These are phyloP conservation scores for Eurystomus glaucurus DNA, from an alignment of 2,797 vertebrate genomes.

Conservation along the genomic window DNA sequence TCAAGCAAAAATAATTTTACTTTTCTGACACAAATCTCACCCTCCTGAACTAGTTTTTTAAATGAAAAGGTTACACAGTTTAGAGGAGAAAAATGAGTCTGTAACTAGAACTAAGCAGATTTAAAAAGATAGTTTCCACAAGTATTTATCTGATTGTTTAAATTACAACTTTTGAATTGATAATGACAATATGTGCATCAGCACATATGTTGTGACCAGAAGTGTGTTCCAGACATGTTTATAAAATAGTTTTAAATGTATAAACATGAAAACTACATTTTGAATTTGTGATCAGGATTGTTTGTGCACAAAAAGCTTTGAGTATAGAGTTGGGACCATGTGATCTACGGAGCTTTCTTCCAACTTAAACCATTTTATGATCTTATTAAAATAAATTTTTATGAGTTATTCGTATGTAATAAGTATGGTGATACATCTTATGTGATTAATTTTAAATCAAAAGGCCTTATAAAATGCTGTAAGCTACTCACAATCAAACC, in stretches of 20 bases:
- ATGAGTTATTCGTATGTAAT: neutral
- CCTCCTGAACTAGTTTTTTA: neutral
- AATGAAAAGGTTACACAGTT: neutral
- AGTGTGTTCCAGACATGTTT: neutral
- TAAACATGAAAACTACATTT: neutral
- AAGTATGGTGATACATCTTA: neutral
- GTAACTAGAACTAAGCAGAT: neutral
- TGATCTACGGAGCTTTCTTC: neutral
- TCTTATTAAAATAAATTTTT: neutral
- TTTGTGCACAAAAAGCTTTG: neutral
- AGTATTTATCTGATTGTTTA: neutral
- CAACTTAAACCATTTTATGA: neutral
- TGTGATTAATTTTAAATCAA: neutral
- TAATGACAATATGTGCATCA: neutral
- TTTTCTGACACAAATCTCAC: neutral
- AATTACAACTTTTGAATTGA: neutral
- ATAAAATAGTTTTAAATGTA: neutral
- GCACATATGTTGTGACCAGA: neutral
- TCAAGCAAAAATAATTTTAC: slow-evolving; percentile 4
- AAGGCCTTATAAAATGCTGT: neutral
- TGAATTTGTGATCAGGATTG: neutral
- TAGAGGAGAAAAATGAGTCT: neutral
- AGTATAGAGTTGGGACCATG: neutral
- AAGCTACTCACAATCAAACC: neutral
- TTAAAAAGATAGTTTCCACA: neutral